Conservation (phyloP, 1,140 invertebrate species). For the Rhynchophorus ferrugineus region DNA sequence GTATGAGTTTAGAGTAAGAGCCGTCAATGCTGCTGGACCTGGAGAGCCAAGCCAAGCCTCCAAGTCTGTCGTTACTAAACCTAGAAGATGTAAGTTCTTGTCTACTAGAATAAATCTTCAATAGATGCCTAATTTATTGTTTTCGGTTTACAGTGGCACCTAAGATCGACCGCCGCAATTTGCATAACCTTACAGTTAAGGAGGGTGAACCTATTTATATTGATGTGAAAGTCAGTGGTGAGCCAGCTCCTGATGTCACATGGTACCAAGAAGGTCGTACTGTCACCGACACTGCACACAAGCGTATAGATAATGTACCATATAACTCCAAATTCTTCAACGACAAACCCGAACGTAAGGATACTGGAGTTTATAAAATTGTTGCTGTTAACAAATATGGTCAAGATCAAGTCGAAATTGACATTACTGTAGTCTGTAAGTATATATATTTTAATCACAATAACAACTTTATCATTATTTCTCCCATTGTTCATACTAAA, state of each 20-base stretch:
- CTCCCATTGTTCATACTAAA: neutral
- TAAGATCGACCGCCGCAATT: constrained; percentile 79
- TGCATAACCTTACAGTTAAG: constrained; percentile 67
- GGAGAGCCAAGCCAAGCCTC: constrained; percentile 69
- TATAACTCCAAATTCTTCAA: constrained; percentile 81
- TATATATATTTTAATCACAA: constrained; percentile 20
- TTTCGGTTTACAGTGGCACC: constrained; percentile 66
- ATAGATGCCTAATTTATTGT: neutral
- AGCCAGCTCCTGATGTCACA: constrained; percentile 72
- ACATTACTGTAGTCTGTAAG: constrained; percentile 84
- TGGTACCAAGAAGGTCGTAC: constrained; percentile 61
- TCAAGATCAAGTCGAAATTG: constrained; percentile 80
- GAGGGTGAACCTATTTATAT: constrained; percentile 79
- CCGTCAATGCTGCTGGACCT: constrained; percentile 69
- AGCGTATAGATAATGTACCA: constrained; percentile 73
- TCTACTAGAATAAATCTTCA: constrained; percentile 6
- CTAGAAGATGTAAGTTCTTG: constrained; percentile 67
- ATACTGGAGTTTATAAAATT: constrained; percentile 81
- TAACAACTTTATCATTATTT: neutral
- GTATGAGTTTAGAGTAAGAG: constrained; percentile 81
- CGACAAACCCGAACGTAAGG: constrained; percentile 72
- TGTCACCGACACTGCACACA: constrained; percentile 47
- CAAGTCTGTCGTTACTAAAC: constrained; percentile 71
- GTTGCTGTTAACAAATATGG: constrained; percentile 80
- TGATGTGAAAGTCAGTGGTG: constrained; percentile 77